Percentiles rank a stretch among this genome's conserved stretches.
Evolutionary conservation across 2,888 invertebrate species (phyloP).

Genomic region (Lypha dubia): DNA sequence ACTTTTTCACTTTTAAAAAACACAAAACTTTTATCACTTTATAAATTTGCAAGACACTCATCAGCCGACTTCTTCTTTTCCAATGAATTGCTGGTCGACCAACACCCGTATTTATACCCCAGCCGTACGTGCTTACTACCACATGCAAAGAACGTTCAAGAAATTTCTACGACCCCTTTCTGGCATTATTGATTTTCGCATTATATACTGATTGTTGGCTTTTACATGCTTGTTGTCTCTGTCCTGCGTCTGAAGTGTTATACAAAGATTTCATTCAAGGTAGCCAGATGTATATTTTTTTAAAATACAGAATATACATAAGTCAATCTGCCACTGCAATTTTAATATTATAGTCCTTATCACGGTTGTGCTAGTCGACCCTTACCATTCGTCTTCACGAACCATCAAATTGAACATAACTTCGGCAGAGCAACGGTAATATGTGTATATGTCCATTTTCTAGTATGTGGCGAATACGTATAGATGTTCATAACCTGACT

Average conservation of each 20-base stretch:
- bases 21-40: conserved; percentile 19
- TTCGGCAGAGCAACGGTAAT: too few species aligned
- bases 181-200: conserved; percentile 65
- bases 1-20: conserved; percentile 10
- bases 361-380: too few species aligned
- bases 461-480: too few species aligned
- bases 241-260: conserved; percentile 26
- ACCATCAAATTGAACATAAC: too few species aligned
- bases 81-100: conserved; percentile 6
- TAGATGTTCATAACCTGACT: too few species aligned
- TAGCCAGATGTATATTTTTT: neutral
- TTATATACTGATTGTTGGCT: neutral
- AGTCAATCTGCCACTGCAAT: too few species aligned
- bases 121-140: conserved; percentile 42
- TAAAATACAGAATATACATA: too few species aligned
- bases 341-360: too few species aligned
- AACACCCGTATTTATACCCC: conserved; percentile 65
- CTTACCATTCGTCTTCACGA: too few species aligned
- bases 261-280: neutral
- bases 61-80: conserved; percentile 30
- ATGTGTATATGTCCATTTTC: too few species aligned
- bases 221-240: conserved; percentile 25
- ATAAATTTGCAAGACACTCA: conserved; percentile 8
- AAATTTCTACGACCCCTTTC: conserved; percentile 63
- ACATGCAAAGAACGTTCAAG: conserved; percentile 48